Percentiles rank a stretch among this genome's conserved stretches.
These are phyloP conservation scores for Chydorus sphaericus DNA, from an alignment of 2,888 invertebrate genomes.

Conservation along the genomic window DNA sequence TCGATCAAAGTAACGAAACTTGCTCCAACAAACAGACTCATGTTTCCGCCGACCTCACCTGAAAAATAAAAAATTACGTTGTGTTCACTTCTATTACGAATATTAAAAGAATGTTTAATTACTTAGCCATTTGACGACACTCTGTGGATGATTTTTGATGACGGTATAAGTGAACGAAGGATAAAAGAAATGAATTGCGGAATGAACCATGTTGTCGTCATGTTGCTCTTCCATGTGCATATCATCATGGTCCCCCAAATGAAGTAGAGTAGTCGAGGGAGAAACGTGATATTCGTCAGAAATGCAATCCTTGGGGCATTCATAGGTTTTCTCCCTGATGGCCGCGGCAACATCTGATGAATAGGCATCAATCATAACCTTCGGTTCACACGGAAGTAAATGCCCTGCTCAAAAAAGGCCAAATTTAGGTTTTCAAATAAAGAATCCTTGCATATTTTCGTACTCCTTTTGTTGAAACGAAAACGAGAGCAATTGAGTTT, in stretches of 20 bases:
- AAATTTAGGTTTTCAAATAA: too few relatives aligned
- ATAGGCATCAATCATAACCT: too few relatives aligned
- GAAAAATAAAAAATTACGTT: too few relatives aligned
- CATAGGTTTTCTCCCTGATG: too few relatives aligned
- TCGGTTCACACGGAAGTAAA: too few relatives aligned
- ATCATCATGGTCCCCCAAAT: background rate
- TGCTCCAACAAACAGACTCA: conserved; percentile 8
- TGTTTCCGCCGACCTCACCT: conserved; percentile 9
- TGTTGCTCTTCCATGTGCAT: background rate
- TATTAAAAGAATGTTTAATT: too few relatives aligned
- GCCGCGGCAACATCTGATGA: too few relatives aligned
- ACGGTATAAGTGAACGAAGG: conserved; percentile 23
- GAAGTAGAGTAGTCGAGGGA: background rate
- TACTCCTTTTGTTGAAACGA: too few relatives aligned
- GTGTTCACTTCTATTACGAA: too few relatives aligned
- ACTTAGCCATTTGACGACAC: conserved; percentile 8
- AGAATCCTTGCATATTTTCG: too few relatives aligned
- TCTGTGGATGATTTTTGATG: conserved; percentile 19
- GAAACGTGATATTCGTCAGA: background rate
- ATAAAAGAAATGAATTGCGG: conserved; percentile 13
- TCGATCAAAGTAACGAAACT: conserved; percentile 7
- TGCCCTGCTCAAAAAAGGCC: too few relatives aligned
- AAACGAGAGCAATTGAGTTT: too few relatives aligned
- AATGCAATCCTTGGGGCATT: conserved; percentile 7
- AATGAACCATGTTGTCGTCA: conserved; percentile 17